A percentile compares a stretch with the other conserved stretches of the same genome.
Conservation (phyloP, 2,888 invertebrate genomes). For the Mechanitis messenoides region DNA sequence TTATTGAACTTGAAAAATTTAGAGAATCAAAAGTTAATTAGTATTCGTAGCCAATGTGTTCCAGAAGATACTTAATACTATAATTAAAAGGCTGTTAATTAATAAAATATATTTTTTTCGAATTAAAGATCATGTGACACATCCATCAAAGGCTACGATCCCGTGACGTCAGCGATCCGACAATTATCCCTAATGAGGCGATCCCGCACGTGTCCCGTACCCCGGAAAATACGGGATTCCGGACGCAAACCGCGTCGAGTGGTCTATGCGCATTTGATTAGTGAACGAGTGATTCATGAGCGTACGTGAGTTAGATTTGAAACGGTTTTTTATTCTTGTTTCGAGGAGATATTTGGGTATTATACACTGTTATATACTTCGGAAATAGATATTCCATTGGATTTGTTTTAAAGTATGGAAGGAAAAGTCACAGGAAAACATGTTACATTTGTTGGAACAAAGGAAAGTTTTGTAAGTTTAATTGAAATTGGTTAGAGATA, state of each 20-base stretch:
- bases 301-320: constrained; percentile 13
- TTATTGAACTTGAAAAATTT: too few species aligned
- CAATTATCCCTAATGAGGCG: constrained; percentile 53
- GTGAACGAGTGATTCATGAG: constrained; percentile 21
- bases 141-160: constrained; percentile 30
- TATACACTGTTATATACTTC: constrained; percentile 1
- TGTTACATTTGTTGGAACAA: not conserved
- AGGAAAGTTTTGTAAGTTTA: not conserved
- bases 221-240: constrained; percentile 21
- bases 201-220: constrained; percentile 31
- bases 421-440: too few species aligned
- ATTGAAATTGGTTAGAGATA: not conserved
- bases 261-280: constrained; percentile 26
- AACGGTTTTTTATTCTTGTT: constrained; percentile 7
- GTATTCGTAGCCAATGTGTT: too few species aligned
- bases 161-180: constrained; percentile 46
- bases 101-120: not conserved
- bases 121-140: not conserved
- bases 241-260: constrained; percentile 17
- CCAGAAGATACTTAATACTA: too few species aligned
- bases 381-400: not conserved
- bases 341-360: constrained; percentile 1
- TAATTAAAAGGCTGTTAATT: too few species aligned
- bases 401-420: not conserved
- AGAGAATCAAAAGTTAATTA: too few species aligned